Percentiles rank a stretch among this genome's conserved stretches.
Evolutionary conservation across 1,140 invertebrate genomes (phyloP).

Genomic region (Zophobas atratus): DNA sequence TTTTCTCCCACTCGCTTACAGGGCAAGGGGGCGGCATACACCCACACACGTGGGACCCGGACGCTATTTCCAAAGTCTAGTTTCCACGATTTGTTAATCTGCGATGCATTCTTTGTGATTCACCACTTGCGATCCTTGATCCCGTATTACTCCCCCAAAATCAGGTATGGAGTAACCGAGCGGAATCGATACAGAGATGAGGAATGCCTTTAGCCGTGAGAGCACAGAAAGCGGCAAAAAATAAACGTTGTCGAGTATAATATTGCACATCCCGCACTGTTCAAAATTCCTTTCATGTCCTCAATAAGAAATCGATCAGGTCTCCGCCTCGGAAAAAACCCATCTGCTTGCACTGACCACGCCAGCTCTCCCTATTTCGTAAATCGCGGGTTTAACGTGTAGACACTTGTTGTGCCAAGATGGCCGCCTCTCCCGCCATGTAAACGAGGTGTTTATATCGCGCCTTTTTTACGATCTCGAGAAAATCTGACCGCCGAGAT

Average conservation of each 20-base stretch:
- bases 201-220: conserved; percentile 53
- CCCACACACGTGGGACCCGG: too few species aligned
- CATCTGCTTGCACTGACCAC: conserved; percentile 44
- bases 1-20: too few species aligned
- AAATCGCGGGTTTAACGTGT: neutral
- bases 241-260: conserved; percentile 58
- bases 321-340: conserved; percentile 45
- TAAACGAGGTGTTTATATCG: conserved; percentile 36
- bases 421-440: neutral
- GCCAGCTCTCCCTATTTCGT: conserved; percentile 12
- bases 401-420: conserved; percentile 2
- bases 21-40: too few species aligned
- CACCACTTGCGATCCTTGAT: too few species aligned
- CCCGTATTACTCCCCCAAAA: conserved; percentile 11
- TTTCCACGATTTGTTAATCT: too few species aligned
- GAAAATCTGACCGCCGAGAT: conserved; percentile 38
- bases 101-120: too few species aligned
- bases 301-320: conserved; percentile 52
- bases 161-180: conserved; percentile 40
- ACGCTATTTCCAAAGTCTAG: too few species aligned
- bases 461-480: conserved; percentile 18
- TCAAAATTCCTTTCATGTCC: conserved; percentile 59
- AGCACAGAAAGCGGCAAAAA: conserved; percentile 53
- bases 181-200: conserved; percentile 52
- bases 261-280: conserved; percentile 56